Evolutionary conservation across 2,888 invertebrate species (phyloP).

Genomic region (Drosophila stalkeri): DNA sequence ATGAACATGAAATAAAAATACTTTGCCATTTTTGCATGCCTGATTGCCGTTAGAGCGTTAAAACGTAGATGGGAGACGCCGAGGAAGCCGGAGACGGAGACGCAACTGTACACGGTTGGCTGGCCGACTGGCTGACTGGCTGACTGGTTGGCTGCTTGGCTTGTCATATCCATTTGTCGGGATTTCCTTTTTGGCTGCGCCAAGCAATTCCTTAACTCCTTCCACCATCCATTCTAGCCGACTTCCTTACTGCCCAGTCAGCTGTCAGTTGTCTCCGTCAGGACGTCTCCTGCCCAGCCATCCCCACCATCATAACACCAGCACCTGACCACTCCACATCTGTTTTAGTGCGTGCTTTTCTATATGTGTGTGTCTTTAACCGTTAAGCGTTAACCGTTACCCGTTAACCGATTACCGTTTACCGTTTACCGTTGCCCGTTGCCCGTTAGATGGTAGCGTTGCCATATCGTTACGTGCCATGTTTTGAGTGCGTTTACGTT

Average conservation of each 20-base stretch:
- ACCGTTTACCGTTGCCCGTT: slow-evolving; percentile 37
- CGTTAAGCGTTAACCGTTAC: not conserved
- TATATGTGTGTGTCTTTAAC: slow-evolving; percentile 40
- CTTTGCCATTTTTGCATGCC: slow-evolving; percentile 49
- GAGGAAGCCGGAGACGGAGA: slow-evolving; percentile 31
- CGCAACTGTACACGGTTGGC: slow-evolving; percentile 12
- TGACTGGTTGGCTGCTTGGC: not conserved
- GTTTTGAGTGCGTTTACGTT: slow-evolving; percentile 44
- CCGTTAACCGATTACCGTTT: slow-evolving; percentile 14
- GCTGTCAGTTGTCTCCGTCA: slow-evolving; percentile 47
- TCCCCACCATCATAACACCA: slow-evolving; percentile 3
- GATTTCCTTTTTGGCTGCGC: not conserved
- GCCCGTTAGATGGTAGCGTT: slow-evolving; percentile 48
- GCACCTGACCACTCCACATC: slow-evolving; percentile 40
- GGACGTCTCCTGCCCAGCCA: slow-evolving; percentile 34
- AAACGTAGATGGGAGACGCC: slow-evolving; percentile 36
- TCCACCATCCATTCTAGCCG: not conserved
- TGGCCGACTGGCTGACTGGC: slow-evolving; percentile 2
- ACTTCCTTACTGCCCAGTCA: slow-evolving; percentile 8
- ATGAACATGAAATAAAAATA: slow-evolving; percentile 22
- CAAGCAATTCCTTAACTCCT: not conserved
- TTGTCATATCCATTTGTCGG: not conserved
- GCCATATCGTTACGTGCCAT: slow-evolving; percentile 58
- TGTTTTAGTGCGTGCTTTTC: slow-evolving; percentile 58
- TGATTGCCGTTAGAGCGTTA: slow-evolving; percentile 47